Evolutionary conservation across 2,888 invertebrate species (phyloP), one percentile per base, ranked within the genome.

Genomic region (Argyresthia goedartella): DNA sequence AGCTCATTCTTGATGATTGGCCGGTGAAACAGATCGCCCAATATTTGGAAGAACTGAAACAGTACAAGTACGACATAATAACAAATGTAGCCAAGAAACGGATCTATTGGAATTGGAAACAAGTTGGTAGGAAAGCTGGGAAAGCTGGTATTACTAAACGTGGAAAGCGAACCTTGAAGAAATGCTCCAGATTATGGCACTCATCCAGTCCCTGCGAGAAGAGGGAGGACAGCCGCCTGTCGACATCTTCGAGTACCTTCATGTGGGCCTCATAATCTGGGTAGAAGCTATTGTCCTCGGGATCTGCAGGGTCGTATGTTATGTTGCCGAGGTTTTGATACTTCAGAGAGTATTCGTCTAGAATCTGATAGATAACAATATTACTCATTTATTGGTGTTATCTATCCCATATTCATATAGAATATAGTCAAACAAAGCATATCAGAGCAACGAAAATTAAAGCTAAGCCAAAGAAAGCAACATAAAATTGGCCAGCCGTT

Each of bases 121-220:
- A 8, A 51, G 11, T 44, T 43, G n/a, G 39, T 11, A 39, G 39
- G 39, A 39, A 9, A 39, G 9, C 43, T n/a, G 8, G 8, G 36
- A 39, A 39, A 39, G 8, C n/a, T 11, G n/a, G 39, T 3, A 39
- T 4, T 4, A 39, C 39, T 1, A 11, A 39, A 39, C 39, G 8
- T 39, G 9, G 10, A 39, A 9, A 34, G 45, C 48, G 33, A 59
- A 81, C 87, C 73, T 87, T 87, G 53, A 68, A 87, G 59, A 86
- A 79, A 59, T 82, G 81, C 53, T 79, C 73, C 54, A 84, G 61
- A 54, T 80, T 81, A 42, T 79, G 71, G 59, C 94, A 95, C 64
- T 97, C 96, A 53, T 93, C 92, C 60, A 95, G 92, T 0, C 93
- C 94, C 65, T 93, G 92, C 10, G 91, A 89, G 64, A 96, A 93